A percentile compares a stretch with the other conserved stretches of the same genome.
These are phyloP conservation scores for Sinhomidia bicolor DNA, from an alignment of 2,888 invertebrate genomes.

Conservation along the genomic window DNA sequence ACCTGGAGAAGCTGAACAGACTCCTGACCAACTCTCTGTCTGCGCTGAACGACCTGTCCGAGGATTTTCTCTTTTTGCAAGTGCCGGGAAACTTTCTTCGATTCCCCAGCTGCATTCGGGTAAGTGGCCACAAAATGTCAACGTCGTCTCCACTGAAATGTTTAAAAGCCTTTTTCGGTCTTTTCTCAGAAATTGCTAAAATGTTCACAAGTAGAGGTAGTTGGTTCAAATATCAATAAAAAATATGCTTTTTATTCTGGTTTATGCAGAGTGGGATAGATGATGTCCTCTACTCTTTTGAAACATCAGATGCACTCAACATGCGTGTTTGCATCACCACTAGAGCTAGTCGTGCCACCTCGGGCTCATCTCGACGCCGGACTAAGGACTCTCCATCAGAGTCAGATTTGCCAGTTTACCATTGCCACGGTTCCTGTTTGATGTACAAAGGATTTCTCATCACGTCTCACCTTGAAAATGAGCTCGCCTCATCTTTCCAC, in stretches of 20 bases:
- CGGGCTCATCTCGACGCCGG: neutral
- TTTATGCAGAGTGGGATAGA: slow-evolving; percentile 75
- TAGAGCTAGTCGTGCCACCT: neutral
- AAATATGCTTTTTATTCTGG: neutral
- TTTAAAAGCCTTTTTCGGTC: too few relatives aligned
- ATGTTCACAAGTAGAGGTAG: neutral
- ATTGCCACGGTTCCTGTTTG: slow-evolving; percentile 78
- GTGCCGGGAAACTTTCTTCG: slow-evolving; percentile 73
- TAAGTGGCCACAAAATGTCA: slow-evolving; percentile 50
- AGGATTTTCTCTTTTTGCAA: slow-evolving; percentile 73
- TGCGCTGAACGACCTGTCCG: slow-evolving; percentile 74
- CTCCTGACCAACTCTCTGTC: slow-evolving; percentile 74
- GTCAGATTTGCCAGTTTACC: slow-evolving; percentile 57
- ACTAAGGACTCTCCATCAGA: slow-evolving; percentile 23
- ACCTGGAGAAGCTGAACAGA: slow-evolving; percentile 72
- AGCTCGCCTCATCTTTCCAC: slow-evolving; percentile 74
- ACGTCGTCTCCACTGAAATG: too few relatives aligned
- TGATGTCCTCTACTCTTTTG: slow-evolving; percentile 75
- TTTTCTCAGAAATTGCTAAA: neutral
- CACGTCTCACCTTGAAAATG: slow-evolving; percentile 76
- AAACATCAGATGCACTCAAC: slow-evolving; percentile 72
- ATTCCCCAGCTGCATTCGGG: slow-evolving; percentile 70
- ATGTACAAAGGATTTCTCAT: slow-evolving; percentile 78
- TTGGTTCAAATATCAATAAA: neutral
- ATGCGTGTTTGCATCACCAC: neutral